Conservation (phyloP, 2,113 vertebrate genomes). For the Empidonax traillii region DNA sequence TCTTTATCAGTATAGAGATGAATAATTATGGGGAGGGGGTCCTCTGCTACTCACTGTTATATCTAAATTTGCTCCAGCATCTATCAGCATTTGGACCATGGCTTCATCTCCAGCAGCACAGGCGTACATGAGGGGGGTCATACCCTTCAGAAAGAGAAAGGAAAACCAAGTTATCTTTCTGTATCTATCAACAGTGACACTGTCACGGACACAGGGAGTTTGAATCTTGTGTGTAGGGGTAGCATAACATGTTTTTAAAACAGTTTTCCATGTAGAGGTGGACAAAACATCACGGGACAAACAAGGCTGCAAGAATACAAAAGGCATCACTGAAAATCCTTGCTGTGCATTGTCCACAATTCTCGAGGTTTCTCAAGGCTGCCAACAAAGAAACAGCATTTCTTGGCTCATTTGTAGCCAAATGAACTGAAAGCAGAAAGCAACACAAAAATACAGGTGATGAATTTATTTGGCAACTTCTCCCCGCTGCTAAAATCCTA, state of each 20-base stretch:
- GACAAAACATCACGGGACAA: background rate
- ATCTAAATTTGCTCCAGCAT: constrained; percentile 92
- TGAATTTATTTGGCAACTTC: constrained; percentile 20
- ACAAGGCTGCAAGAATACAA: background rate
- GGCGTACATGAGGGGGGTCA: constrained; percentile 97
- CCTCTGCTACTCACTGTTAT: constrained; percentile 70
- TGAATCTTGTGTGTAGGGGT: background rate
- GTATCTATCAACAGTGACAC: background rate
- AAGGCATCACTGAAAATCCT: background rate
- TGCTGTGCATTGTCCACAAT: background rate
- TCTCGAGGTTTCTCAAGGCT: background rate
- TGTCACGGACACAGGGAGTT: rapidly evolving
- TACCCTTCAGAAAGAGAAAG: constrained; percentile 75
- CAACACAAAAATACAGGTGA: background rate
- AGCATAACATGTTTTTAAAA: rapidly evolving
- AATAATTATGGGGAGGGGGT: background rate
- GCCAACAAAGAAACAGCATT: background rate
- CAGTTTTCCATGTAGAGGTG: background rate
- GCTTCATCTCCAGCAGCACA: constrained; percentile 96
- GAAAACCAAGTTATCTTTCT: background rate
- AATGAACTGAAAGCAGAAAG: background rate
- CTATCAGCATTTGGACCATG: constrained; percentile 97
- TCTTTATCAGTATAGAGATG: background rate
- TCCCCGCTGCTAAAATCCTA: background rate
- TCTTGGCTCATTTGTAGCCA: background rate